Conservation (phyloP, 2,888 invertebrate species). For the Eristalis tenax region DNA sequence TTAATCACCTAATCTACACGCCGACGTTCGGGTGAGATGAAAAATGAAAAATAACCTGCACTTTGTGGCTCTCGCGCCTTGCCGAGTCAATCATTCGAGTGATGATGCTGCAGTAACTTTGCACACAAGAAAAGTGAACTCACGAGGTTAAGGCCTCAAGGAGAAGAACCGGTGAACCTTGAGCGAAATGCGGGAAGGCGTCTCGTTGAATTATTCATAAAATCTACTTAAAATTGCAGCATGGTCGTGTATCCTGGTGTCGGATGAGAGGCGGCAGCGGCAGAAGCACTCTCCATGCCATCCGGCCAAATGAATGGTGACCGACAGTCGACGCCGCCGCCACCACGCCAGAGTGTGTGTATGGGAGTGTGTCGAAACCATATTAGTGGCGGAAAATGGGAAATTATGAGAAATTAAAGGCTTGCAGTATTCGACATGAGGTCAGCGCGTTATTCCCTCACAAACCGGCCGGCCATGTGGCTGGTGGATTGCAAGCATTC, state of each 20-base stretch:
- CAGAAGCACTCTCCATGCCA: constrained; percentile 27
- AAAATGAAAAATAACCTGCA: constrained; percentile 34
- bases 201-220: constrained; percentile 68
- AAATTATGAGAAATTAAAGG: constrained; percentile 71
- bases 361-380: constrained; percentile 51
- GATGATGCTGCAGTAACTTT: constrained; percentile 66
- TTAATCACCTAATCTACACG: constrained; percentile 53
- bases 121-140: background rate
- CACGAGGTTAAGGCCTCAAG: background rate
- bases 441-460: constrained; percentile 62
- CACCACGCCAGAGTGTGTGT: background rate
- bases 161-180: constrained; percentile 34
- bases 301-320: constrained; percentile 24
- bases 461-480: background rate
- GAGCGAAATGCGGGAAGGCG: constrained; percentile 64
- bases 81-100: constrained; percentile 57
- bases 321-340: background rate
- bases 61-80: constrained; percentile 23
- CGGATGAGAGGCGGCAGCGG: constrained; percentile 28
- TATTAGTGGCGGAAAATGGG: constrained; percentile 69
- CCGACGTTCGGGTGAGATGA: constrained; percentile 16
- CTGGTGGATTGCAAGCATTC: background rate
- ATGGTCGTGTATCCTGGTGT: constrained; percentile 63
- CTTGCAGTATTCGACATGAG: constrained; percentile 70
- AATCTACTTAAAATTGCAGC: constrained; percentile 71